Percentiles rank a stretch among this genome's conserved stretches.
phyloP scores from a whole-genome alignment of 2,888 invertebrate genomes.

The Ochropleura leucogaster region DNA sequence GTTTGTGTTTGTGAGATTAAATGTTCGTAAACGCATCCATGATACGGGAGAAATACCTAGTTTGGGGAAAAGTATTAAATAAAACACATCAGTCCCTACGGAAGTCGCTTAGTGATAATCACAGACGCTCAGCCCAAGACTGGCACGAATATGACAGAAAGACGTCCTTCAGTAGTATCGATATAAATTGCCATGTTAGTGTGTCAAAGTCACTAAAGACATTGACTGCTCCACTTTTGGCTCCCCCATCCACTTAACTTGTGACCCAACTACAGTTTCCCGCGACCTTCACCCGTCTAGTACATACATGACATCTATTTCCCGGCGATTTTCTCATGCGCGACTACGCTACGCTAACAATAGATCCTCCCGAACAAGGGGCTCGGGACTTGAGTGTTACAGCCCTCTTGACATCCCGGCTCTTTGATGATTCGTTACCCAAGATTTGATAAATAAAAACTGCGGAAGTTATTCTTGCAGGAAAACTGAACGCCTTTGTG shows the following conservation, averaged over 20 bases:
- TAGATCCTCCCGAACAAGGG: slow-evolving; percentile 2
- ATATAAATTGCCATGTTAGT: background rate
- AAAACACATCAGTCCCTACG: background rate
- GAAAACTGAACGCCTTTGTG: background rate
- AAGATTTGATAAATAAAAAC: background rate
- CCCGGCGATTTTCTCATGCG: background rate
- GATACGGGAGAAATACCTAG: too few species aligned
- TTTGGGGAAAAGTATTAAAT: too few species aligned
- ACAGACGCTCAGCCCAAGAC: background rate
- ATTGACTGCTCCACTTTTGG: background rate
- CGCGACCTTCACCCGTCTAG: slow-evolving; percentile 20
- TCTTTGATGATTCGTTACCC: background rate
- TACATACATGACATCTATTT: background rate
- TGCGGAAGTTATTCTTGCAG: background rate
- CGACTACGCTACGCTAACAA: slow-evolving; percentile 1
- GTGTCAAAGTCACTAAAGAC: background rate
- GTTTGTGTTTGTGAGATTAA: too few species aligned
- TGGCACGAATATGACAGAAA: background rate
- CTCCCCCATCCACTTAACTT: background rate
- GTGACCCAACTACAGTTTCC: background rate
- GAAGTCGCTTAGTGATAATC: background rate
- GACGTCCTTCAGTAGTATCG: background rate
- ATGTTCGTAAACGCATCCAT: too few species aligned
- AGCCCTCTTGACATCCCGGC: slow-evolving; percentile 4
- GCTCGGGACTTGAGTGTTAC: background rate